Percentiles rank a stretch among this genome's conserved stretches.
These are phyloP conservation scores for Epinephelus awoara DNA, from an alignment of 2,797 vertebrate genomes.

Conservation along the genomic window DNA sequence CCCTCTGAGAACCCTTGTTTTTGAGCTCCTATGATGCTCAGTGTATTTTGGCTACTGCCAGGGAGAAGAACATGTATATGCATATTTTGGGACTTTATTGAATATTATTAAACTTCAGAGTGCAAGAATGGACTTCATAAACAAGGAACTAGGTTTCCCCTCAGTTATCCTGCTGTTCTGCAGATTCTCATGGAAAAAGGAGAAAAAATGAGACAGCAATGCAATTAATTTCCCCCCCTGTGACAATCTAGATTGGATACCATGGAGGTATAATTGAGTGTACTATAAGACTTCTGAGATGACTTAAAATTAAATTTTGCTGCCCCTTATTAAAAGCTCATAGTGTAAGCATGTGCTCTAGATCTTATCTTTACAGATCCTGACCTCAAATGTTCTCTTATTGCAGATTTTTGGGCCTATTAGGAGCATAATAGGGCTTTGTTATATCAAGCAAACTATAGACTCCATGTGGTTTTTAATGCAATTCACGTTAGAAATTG, in stretches of 20 bases:
- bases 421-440: neutral
- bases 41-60: neutral
- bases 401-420: neutral
- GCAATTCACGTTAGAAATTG: neutral
- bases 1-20: neutral
- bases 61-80: neutral
- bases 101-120: neutral
- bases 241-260: neutral
- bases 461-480: neutral
- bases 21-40: neutral
- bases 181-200: neutral
- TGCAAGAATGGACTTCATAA: neutral
- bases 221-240: neutral
- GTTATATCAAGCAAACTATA: neutral
- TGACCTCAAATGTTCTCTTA: neutral
- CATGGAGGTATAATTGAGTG: neutral
- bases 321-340: neutral
- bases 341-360: too few relatives aligned
- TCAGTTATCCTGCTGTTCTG: neutral
- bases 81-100: neutral
- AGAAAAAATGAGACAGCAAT: neutral
- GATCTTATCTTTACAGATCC: neutral
- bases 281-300: neutral
- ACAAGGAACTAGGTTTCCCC: neutral
- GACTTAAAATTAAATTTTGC: conserved; percentile 11